Base-by-base conservation (phyloP, 1,140 invertebrate species). In the Lysiphlebus fabarum region DNA sequence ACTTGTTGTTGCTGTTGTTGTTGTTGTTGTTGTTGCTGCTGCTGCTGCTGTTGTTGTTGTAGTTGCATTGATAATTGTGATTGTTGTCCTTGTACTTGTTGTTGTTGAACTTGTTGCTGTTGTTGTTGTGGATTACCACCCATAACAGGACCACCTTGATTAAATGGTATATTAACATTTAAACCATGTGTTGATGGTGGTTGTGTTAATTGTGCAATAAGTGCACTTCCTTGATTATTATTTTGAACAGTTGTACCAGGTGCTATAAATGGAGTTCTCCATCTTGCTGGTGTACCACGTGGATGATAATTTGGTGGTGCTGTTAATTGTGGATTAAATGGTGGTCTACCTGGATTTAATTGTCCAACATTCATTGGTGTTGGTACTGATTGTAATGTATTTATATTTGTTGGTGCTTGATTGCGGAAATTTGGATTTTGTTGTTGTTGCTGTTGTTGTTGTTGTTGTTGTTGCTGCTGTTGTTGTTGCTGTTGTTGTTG, bases 161-260 rank as follows among this genome's bases (percentile, higher is more conserved):
- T 71, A 66, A 82, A 82, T 34, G 79, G 75, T 59, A 82, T 77
- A 57, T 71, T 82, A 26, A 26, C 17, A 26, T 26, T 26, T 12
- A 75, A 71, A 36, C 78, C 80, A 64, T 85, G 77, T 0, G 80
- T 72, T 14, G 80, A 79, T 4, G 86, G 85, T 5, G 87, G 86
- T 48, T 86, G 85, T 36, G 85, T 85, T 1, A 89, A 77, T 59
- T 90, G 89, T 1, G 88, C 85, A 61, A 88, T 86, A 0, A 88
- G 69, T 6, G 86, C 84, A 61, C 85, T 87, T 36, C 71, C 69
- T 51, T 76, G 75, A 17, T 71, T 73, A 58, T 74, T 75, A 65
- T 75, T 58, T 70, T 78, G 59, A 59, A 78, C 62, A 67, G 81
- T 68, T 11, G 64, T 62, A 34, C 67, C 64, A 33, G 72, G 70